phyloP scores from a whole-genome alignment of 2,888 invertebrate species.

The Platyscelio sp. region DNA sequence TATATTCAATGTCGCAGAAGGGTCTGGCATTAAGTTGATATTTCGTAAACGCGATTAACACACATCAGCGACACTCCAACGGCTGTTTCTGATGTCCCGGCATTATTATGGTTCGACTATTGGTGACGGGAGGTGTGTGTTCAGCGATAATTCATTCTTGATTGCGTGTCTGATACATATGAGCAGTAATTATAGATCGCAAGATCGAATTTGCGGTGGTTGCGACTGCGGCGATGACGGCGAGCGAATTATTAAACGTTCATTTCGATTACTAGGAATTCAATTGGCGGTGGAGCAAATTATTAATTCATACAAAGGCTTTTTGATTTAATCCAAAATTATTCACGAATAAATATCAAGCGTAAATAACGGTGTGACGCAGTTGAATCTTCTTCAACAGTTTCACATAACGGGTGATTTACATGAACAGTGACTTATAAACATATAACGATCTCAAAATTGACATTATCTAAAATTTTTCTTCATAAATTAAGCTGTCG shows the following conservation, averaged over 20 bases:
- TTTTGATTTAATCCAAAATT: neutral
- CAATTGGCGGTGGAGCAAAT: slow-evolving; percentile 23
- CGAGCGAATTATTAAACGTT: slow-evolving; percentile 40
- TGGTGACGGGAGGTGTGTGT: slow-evolving; percentile 80
- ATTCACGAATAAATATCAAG: too few species aligned
- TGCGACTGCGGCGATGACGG: slow-evolving; percentile 14
- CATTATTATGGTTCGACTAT: slow-evolving; percentile 79
- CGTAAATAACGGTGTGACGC: too few species aligned
- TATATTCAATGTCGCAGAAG: slow-evolving; percentile 11
- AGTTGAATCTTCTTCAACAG: too few species aligned
- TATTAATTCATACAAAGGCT: neutral
- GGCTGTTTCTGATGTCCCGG: slow-evolving; percentile 83
- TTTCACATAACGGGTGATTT: too few species aligned
- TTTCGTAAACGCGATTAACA: slow-evolving; percentile 78
- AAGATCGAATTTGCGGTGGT: slow-evolving; percentile 56
- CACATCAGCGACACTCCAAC: slow-evolving; percentile 83
- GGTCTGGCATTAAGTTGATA: slow-evolving; percentile 43
- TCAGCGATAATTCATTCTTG: slow-evolving; percentile 84
- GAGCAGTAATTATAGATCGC: slow-evolving; percentile 76
- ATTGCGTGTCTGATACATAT: slow-evolving; percentile 85
- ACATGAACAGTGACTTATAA: too few species aligned
- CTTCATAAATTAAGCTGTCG: too few species aligned
- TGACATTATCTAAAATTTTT: too few species aligned
- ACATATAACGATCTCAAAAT: too few species aligned
- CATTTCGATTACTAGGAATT: slow-evolving; percentile 39